phyloP scores from a whole-genome alignment of 2,113 vertebrate genomes.

The Arvicanthis niloticus region DNA sequence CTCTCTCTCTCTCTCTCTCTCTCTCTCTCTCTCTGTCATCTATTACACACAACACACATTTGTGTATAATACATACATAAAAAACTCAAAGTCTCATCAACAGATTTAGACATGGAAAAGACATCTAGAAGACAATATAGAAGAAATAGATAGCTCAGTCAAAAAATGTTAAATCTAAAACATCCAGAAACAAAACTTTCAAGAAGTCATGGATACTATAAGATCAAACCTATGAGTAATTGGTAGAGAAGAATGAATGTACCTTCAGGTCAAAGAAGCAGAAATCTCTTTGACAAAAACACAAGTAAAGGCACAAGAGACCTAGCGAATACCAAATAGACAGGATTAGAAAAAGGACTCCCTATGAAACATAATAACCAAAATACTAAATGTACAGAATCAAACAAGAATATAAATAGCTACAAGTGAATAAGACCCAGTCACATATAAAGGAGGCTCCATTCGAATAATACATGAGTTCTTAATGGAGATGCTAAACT shows the following conservation, averaged over 20 bases:
- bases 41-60: too few species aligned
- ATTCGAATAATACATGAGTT: neutral
- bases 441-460: neutral
- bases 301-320: neutral
- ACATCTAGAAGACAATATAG: neutral
- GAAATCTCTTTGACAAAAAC: neutral
- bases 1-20: neutral
- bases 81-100: neutral
- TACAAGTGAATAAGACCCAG: neutral
- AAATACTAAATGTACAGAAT: neutral
- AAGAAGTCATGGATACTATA: neutral
- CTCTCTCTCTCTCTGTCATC: too few species aligned
- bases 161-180: neutral
- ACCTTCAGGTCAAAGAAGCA: neutral
- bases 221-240: neutral
- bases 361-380: neutral
- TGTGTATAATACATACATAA: neutral
- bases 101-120: neutral
- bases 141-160: neutral
- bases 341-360: neutral
- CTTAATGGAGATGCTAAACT: neutral
- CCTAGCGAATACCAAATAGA: neutral
- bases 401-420: neutral
- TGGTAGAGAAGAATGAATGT: neutral
- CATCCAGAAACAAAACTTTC: neutral